These are phyloP conservation scores for Scleropages formosus DNA, from an alignment of 2,797 vertebrate species.

Conservation along the genomic window DNA sequence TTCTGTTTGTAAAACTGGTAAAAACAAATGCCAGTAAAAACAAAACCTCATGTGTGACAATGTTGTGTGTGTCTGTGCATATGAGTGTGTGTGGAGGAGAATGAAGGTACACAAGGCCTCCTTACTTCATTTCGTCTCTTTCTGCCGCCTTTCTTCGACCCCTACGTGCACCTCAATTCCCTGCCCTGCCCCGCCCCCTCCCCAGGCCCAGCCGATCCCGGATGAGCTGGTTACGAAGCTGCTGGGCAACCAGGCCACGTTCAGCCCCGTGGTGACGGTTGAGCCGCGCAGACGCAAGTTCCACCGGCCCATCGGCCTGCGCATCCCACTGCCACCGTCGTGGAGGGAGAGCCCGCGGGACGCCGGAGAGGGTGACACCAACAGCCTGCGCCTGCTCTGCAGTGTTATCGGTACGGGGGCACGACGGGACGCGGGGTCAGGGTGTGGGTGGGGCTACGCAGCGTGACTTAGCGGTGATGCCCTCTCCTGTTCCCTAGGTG, in stretches of 20 bases:
- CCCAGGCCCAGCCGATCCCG: slow-evolving; percentile 90
- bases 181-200: slow-evolving; percentile 7
- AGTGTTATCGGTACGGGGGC: slow-evolving; percentile 85
- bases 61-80: neutral
- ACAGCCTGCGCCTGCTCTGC: slow-evolving; percentile 94
- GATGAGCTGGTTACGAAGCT: slow-evolving; percentile 93
- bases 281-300: slow-evolving; percentile 95
- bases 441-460: slow-evolving; percentile 32
- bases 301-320: slow-evolving; percentile 91
- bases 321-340: slow-evolving; percentile 89
- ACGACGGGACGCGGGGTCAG: slow-evolving; percentile 35
- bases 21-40: too few relatives aligned
- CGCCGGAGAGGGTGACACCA: slow-evolving; percentile 91
- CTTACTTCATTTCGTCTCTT: neutral
- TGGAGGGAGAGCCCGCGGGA: slow-evolving; percentile 91
- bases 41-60: too few relatives aligned
- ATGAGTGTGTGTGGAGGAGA: neutral
- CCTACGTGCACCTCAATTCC: too few relatives aligned
- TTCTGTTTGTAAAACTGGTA: too few relatives aligned
- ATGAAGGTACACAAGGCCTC: too few relatives aligned
- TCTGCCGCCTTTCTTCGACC: too few relatives aligned
- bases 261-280: slow-evolving; percentile 96
- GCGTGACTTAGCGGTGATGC: slow-evolving; percentile 8
- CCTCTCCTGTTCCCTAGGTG: slow-evolving; percentile 69
- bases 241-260: slow-evolving; percentile 95